phyloP scores from a whole-genome alignment of 1,140 invertebrate species.

The Venturia canescens region DNA sequence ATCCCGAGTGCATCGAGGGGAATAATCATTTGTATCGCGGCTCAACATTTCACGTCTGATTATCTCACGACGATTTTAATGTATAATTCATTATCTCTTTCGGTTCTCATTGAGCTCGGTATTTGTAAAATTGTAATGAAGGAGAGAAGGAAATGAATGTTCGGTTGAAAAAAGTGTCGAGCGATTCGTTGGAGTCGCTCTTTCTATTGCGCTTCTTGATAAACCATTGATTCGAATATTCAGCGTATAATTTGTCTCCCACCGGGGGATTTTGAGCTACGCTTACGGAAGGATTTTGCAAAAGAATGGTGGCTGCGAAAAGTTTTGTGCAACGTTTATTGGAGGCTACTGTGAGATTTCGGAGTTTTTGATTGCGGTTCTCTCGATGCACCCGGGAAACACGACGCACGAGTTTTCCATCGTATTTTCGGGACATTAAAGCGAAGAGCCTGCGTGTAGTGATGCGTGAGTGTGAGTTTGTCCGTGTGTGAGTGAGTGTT shows the following conservation, averaged over 20 bases:
- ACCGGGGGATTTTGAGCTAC: not conserved
- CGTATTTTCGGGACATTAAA: conserved; percentile 57
- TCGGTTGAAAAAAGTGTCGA: no score
- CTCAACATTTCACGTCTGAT: no score
- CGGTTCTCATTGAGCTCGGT: not conserved
- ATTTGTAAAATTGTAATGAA: not conserved
- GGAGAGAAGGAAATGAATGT: no score
- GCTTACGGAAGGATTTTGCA: conserved; percentile 46
- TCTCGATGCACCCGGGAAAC: conserved; percentile 24
- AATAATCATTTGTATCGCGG: not conserved
- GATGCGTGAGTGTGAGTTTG: conserved; percentile 38
- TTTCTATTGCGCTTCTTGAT: no score
- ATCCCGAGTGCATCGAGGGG: conserved; percentile 35
- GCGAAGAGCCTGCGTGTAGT: conserved; percentile 65
- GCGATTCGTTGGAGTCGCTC: no score
- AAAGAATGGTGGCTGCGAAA: conserved; percentile 40
- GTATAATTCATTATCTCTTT: not conserved
- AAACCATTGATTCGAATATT: no score
- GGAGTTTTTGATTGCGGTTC: conserved; percentile 22
- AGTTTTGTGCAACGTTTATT: conserved; percentile 22
- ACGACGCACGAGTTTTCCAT: conserved; percentile 33
- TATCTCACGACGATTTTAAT: not conserved
- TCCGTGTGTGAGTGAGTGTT: conserved; percentile 40
- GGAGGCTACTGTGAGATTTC: conserved; percentile 44
- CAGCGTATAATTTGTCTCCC: not conserved